Evolutionary conservation across 30 jellyfish, hydroid and myxozoan genomes (phyloP).

Genomic region (Cassiopea andromeda): DNA sequence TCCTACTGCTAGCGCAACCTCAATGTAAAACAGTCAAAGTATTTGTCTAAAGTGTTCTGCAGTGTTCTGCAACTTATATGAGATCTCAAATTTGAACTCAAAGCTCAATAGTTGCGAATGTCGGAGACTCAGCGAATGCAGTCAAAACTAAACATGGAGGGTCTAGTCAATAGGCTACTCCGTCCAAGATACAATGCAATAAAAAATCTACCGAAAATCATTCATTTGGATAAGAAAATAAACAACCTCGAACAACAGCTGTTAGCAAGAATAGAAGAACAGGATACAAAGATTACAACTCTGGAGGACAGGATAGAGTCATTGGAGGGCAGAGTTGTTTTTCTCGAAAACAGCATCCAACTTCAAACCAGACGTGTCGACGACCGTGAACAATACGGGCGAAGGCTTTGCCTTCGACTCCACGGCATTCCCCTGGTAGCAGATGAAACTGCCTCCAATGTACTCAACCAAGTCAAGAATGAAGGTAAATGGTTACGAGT

Average conservation of each 20-base stretch:
- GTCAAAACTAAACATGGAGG: slow-evolving; percentile 37
- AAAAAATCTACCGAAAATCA: slow-evolving; percentile 25
- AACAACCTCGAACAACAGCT: slow-evolving; percentile 16
- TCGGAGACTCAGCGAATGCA: slow-evolving; percentile 6
- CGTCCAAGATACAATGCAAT: not conserved
- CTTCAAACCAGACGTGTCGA: slow-evolving; percentile 4
- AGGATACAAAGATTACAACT: slow-evolving; percentile 17
- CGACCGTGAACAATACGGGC: slow-evolving; percentile 38
- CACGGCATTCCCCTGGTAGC: slow-evolving; percentile 31
- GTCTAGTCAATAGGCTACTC: slow-evolving; percentile 34
- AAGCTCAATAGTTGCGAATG: slow-evolving; percentile 4
- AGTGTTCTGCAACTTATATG: not conserved
- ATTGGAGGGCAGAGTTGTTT: slow-evolving; percentile 25
- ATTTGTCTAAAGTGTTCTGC: not conserved
- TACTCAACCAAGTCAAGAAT: slow-evolving; percentile 18
- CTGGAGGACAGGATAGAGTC: slow-evolving; percentile 24
- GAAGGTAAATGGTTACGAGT: slow-evolving; percentile 7
- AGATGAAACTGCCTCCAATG: slow-evolving; percentile 40
- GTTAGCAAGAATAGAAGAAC: slow-evolving; percentile 37
- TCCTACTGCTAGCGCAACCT: slow-evolving; percentile 23
- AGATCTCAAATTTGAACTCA: slow-evolving; percentile 33
- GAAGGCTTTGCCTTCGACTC: slow-evolving; percentile 31
- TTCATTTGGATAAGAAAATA: slow-evolving; percentile 29
- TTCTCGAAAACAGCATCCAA: slow-evolving; percentile 14
- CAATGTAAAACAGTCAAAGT: slow-evolving; percentile 6